phyloP scores from a whole-genome alignment of 2,113 vertebrate species.

The Rhinoderma darwinii region DNA sequence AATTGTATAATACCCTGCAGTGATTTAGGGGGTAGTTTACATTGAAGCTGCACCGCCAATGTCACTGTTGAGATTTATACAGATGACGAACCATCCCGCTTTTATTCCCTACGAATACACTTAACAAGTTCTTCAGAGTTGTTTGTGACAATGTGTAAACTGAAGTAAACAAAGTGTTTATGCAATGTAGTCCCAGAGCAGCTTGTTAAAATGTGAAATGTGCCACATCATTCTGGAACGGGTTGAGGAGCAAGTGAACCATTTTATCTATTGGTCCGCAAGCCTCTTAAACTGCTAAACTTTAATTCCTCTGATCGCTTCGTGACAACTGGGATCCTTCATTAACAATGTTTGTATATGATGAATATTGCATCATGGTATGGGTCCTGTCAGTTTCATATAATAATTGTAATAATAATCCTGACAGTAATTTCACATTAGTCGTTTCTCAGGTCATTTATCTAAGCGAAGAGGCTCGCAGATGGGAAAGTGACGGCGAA shows the following conservation, averaged over 20 bases:
- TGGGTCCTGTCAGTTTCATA: conserved; percentile 53
- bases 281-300: conserved; percentile 64
- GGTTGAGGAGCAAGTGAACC: conserved; percentile 71
- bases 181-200: conserved; percentile 68
- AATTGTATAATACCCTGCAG: background rate
- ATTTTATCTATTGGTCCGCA: conserved; percentile 67
- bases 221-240: conserved; percentile 68
- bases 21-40: background rate
- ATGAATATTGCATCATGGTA: conserved; percentile 39
- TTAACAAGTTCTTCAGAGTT: conserved; percentile 62
- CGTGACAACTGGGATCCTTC: conserved; percentile 47
- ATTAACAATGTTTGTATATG: conserved; percentile 46
- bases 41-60: background rate
- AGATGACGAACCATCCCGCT: background rate
- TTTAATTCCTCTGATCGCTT: conserved; percentile 25
- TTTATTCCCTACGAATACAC: background rate
- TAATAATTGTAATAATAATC: conserved; percentile 59
- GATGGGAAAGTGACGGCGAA: conserved; percentile 40
- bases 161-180: conserved; percentile 68
- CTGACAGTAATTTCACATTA: conserved; percentile 53
- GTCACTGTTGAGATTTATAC: background rate
- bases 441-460: conserved; percentile 57
- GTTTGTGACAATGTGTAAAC: conserved; percentile 66
- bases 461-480: conserved; percentile 38
- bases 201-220: conserved; percentile 69